Evolutionary conservation across 1,140 invertebrate genomes (phyloP).

Genomic region (Aricia agestis): DNA sequence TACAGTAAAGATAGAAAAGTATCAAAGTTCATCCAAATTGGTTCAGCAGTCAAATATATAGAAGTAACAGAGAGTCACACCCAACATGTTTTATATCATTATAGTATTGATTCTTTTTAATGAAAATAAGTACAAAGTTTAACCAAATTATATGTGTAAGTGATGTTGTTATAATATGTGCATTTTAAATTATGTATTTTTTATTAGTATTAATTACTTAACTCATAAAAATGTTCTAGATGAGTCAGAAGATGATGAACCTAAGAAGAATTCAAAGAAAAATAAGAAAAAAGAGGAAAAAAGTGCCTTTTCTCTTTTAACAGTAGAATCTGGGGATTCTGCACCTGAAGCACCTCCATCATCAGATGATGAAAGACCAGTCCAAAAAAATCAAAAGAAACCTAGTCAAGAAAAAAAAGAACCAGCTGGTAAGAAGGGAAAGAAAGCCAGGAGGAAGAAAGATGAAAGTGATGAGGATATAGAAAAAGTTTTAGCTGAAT

Average conservation of each 20-base stretch:
- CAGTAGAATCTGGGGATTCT: constrained; percentile 76
- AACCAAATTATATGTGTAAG: too few species aligned
- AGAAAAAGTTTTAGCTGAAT: constrained; percentile 88
- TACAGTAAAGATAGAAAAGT: too few species aligned
- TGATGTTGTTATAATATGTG: too few species aligned
- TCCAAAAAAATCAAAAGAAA: constrained; percentile 69
- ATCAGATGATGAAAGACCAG: constrained; percentile 72
- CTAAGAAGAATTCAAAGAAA: constrained; percentile 63
- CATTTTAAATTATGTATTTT: too few species aligned
- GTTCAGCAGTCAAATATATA: too few species aligned
- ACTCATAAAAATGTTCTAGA: constrained; percentile 32
- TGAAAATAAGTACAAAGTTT: neutral
- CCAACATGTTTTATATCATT: too few species aligned
- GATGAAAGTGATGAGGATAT: constrained; percentile 90
- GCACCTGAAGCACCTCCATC: constrained; percentile 63
- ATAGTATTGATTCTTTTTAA: too few species aligned
- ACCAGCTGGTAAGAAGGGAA: constrained; percentile 79
- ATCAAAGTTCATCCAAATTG: too few species aligned
- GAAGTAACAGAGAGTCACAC: too few species aligned
- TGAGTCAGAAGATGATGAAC: constrained; percentile 68
- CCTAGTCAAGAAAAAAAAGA: constrained; percentile 77
- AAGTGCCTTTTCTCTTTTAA: constrained; percentile 79
- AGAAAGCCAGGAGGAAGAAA: constrained; percentile 84
- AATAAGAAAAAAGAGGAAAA: constrained; percentile 74
- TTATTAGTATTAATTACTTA: neutral